Conservation (phyloP, 2,113 vertebrate genomes). For the Gracilinanus agilis region DNA sequence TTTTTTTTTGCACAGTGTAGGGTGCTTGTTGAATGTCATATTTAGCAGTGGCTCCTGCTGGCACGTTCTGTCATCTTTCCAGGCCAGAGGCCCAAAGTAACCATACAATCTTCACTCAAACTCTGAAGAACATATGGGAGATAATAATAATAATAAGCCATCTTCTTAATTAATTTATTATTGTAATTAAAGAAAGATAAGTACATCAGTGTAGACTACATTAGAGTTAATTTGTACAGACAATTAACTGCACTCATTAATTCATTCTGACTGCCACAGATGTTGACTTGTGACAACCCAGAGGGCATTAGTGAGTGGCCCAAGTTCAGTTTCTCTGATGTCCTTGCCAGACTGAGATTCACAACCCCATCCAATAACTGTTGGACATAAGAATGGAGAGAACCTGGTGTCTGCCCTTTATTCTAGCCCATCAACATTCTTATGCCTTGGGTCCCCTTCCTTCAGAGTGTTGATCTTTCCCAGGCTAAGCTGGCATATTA, state of each 20-base stretch:
- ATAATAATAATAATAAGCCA: conserved; percentile 65
- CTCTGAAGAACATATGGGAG: conserved; percentile 50
- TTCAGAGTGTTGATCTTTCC: neutral
- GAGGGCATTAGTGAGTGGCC: conserved; percentile 28
- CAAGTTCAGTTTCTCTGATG: neutral
- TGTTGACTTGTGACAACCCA: conserved; percentile 41
- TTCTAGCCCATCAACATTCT: neutral
- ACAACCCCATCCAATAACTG: accelerated
- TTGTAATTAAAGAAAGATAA: conserved; percentile 80
- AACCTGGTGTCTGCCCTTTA: neutral
- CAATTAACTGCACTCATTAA: conserved; percentile 78
- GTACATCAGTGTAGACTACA: conserved; percentile 69
- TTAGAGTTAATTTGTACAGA: conserved; percentile 82
- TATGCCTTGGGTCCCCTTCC: neutral
- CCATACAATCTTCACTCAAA: conserved; percentile 26
- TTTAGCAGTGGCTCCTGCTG: neutral
- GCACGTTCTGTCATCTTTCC: neutral
- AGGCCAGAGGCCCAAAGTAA: conserved; percentile 43
- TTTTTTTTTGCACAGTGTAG: neutral
- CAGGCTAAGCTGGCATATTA: neutral
- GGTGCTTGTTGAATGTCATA: neutral
- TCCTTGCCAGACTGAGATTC: neutral
- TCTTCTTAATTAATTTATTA: conserved; percentile 83
- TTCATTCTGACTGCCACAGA: conserved; percentile 66
- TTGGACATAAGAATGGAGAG: neutral